Evolutionary conservation across 2,797 vertebrate species (phyloP), one percentile per base, ranked within the genome.

Genomic region (Anguilla obscura): DNA sequence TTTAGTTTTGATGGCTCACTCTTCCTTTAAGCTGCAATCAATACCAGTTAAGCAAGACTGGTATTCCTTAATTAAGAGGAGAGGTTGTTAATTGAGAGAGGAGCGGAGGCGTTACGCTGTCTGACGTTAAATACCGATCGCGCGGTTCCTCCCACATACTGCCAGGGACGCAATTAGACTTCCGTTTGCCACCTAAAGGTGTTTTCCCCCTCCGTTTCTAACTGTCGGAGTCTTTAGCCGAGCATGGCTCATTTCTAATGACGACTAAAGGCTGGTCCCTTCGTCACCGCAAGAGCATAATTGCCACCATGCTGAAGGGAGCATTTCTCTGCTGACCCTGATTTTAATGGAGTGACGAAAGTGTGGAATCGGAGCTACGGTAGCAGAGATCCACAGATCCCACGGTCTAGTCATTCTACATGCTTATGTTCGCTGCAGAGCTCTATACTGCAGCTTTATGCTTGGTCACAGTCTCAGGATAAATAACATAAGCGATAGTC

Each of bases 71-170:
- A 96, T 96, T 96, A 96, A 96, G 93, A 93, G 89, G 91, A 89
- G 90, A 91, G 91, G 92, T 93, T 95, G 96, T 96, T 94, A 94
- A 95, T 96, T 95, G 95, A 91, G 91, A 95, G 95, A 95, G 94
- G 91, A 93, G 91, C 84, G 90, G 90, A 91, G 89, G 92, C 96
- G 95, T 96, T 96, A 95, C 95, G 94, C 93, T 94, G 94, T 94
- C 94, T 95, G 95, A 94, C 95, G 95, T 95, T 96, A 95, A 94
- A 94, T 95, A 95, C 95, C 95, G 95, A 96, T 96, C 95, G 96
- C 92, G 94, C 89, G 90, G 92, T 90, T 93, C 92, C 92, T 93
- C 95, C 93, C 95, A 94, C 96, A 94, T 93, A 95, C 93, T 93
- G 94, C 95, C 94, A 95, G 92, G 91, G 90, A 94, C 93, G 94